phyloP scores from a whole-genome alignment of 2,113 vertebrate species.

The Condylura cristata region DNA sequence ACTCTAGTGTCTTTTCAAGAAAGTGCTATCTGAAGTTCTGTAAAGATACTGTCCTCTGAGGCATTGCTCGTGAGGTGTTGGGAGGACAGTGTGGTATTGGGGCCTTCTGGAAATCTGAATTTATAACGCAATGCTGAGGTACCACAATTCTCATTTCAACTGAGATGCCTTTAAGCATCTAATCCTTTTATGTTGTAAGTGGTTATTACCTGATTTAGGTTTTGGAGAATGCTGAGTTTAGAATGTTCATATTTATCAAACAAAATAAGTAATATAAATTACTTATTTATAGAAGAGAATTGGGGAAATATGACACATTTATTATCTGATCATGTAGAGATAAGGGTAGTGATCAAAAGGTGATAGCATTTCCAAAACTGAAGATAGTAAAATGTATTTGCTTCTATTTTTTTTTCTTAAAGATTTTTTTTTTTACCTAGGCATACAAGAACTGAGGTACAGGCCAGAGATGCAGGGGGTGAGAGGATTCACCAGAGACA shows the following conservation, averaged over 20 bases:
- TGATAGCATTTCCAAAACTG: constrained; percentile 8
- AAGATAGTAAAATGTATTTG: not conserved
- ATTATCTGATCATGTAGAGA: not conserved
- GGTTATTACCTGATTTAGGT: not conserved
- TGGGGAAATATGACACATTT: not conserved
- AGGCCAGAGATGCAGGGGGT: too few species aligned
- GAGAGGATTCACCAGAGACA: too few species aligned
- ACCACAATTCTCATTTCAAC: not conserved
- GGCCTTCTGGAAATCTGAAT: not conserved
- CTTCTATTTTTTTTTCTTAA: constrained; percentile 26
- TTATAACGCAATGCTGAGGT: not conserved
- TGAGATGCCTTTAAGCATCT: not conserved
- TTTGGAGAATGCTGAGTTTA: constrained; percentile 21
- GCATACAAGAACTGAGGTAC: too few species aligned
- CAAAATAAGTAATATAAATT: not conserved
- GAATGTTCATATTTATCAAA: not conserved
- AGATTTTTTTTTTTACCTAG: too few species aligned
- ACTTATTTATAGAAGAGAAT: not conserved
- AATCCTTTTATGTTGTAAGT: not conserved
- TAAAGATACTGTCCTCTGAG: not conserved
- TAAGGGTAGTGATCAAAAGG: not conserved
- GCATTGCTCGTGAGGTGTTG: not conserved
- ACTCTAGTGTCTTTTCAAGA: not conserved
- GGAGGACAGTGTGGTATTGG: not conserved
- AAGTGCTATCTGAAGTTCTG: not conserved